These are phyloP conservation scores for Hydra vulgaris DNA, from an alignment of 30 jellyfish, hydroid and myxozoan species.

Conservation along the genomic window DNA sequence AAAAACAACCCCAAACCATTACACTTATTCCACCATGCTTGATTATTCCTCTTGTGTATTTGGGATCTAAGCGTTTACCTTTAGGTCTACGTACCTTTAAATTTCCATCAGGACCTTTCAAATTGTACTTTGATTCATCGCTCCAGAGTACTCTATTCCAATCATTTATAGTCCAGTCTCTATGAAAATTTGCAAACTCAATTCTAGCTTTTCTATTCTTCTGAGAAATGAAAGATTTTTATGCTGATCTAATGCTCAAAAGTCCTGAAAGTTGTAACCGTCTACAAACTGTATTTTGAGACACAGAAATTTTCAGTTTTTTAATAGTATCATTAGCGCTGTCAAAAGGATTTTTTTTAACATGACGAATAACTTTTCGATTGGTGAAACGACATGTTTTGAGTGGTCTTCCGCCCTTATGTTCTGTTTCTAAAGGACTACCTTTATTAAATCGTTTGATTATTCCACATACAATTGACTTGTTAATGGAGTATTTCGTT, in stretches of 20 bases:
- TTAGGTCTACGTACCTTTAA: neutral
- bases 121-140: neutral
- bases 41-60: neutral
- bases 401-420: neutral
- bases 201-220: neutral
- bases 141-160: neutral
- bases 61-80: neutral
- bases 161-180: neutral
- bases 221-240: neutral
- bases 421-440: neutral
- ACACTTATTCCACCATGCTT: neutral
- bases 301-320: neutral
- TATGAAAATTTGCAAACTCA: neutral
- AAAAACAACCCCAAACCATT: neutral
- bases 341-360: neutral
- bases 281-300: neutral
- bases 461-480: neutral
- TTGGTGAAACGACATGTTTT: neutral
- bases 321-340: neutral
- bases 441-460: neutral
- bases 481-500: neutral
- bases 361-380: neutral
- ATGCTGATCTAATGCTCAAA: neutral
- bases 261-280: neutral
- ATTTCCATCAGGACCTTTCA: neutral